phyloP scores from a whole-genome alignment of 2,888 invertebrate genomes.

The Pseudolycoriella hygida region DNA sequence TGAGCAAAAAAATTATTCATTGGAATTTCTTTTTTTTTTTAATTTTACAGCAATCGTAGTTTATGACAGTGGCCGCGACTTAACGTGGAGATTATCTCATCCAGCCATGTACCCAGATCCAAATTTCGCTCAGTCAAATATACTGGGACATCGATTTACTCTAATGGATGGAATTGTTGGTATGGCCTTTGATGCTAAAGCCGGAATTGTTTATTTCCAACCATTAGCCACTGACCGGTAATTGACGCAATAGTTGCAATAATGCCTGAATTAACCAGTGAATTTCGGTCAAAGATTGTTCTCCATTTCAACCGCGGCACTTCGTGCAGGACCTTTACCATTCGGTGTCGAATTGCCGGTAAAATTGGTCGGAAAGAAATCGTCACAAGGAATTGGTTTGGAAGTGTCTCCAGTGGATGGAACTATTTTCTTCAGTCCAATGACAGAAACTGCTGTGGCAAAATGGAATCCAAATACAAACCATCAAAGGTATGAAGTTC shows the following conservation, averaged over 20 bases:
- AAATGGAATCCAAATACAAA: conserved; percentile 60
- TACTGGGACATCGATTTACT: conserved; percentile 45
- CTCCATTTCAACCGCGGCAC: conserved; percentile 54
- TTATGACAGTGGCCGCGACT: conserved; percentile 49
- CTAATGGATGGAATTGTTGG: conserved; percentile 54
- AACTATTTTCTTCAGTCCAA: conserved; percentile 58
- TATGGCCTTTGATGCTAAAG: conserved; percentile 38
- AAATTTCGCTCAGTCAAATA: conserved; percentile 54
- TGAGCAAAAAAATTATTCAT: too few relatives aligned
- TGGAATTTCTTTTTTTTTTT: too few relatives aligned
- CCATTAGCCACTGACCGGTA: conserved; percentile 48
- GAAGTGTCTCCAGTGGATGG: conserved; percentile 54
- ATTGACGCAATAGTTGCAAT: too few relatives aligned
- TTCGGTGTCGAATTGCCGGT: conserved; percentile 55
- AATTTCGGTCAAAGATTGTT: conserved; percentile 37
- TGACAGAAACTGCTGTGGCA: conserved; percentile 64
- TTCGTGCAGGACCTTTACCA: conserved; percentile 54
- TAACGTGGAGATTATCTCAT: conserved; percentile 64
- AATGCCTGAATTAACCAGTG: not conserved
- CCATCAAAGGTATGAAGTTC: conserved; percentile 31
- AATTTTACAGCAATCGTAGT: conserved; percentile 21
- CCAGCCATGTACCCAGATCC: conserved; percentile 77
- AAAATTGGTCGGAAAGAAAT: conserved; percentile 61
- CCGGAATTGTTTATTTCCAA: conserved; percentile 41
- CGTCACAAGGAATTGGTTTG: conserved; percentile 64